A percentile compares a stretch with the other conserved stretches of the same genome.
Conservation (phyloP, 2,113 vertebrate genomes). For the Condylura cristata region DNA sequence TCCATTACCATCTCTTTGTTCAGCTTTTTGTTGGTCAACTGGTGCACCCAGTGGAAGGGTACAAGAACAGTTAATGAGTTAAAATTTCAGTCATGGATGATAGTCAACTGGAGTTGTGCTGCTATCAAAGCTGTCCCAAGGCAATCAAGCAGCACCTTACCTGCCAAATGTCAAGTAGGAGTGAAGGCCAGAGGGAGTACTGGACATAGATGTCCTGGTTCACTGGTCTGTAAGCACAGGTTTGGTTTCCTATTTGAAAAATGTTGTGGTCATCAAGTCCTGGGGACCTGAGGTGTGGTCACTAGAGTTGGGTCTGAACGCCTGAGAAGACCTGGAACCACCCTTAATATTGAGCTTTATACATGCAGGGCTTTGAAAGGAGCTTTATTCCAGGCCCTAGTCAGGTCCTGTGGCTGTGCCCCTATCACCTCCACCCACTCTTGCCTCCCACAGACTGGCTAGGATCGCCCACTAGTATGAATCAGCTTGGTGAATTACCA, state of each 20-base stretch:
- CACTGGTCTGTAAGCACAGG: background rate
- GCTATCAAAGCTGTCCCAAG: background rate
- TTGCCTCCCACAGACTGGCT: background rate
- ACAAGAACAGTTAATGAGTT: background rate
- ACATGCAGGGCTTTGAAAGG: background rate
- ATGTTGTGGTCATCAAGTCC: background rate
- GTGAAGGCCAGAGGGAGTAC: background rate
- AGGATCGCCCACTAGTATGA: background rate
- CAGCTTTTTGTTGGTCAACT: background rate
- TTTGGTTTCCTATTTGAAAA: background rate
- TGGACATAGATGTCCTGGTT: background rate
- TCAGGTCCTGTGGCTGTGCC: background rate
- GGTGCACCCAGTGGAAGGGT: too few relatives aligned
- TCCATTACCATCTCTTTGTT: background rate
- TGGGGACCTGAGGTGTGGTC: too few relatives aligned
- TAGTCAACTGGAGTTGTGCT: background rate
- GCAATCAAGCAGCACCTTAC: background rate
- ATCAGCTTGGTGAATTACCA: conserved; percentile 7
- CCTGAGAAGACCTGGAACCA: background rate
- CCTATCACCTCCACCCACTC: background rate
- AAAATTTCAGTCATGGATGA: background rate
- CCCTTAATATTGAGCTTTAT: background rate
- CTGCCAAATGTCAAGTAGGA: background rate
- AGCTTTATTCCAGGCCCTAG: background rate
- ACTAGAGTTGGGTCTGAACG: background rate